Base-by-base conservation (phyloP, 2,113 vertebrate species). In the Columbina picui region DNA sequence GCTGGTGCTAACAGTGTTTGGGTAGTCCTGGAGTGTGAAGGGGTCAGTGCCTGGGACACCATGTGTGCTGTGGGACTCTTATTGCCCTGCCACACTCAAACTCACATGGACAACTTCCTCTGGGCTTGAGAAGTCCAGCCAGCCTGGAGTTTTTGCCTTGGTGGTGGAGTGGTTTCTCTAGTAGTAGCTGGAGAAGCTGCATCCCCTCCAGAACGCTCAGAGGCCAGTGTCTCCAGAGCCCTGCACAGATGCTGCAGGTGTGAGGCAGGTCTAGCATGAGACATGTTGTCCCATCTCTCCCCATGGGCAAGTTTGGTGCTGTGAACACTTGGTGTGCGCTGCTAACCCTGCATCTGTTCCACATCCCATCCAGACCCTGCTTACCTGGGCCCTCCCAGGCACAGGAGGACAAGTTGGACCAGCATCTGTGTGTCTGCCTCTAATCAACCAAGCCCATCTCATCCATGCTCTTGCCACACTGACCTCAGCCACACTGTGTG, bases 161-260 rank as follows among this genome's bases (percentile, higher is more conserved):
- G 25, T 29, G 17, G 29, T 88, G 63, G 15, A 83, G 13, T 29
- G 5, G 21, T 4, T 32, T 92, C 60, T 92, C 56, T 83, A 71
- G 21, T 25, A 20, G 13, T 63, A 60, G 38, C 43, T 83, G 83
- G 34, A 80, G 76, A 45, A 91, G 32, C 68, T 89, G 52, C 12
- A 17, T 20, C 65, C 89, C 71, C 26, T 55, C 29, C 15, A 63
- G 29, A 53, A 30, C 49, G 21, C 36, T 36, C 27, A 18, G 78
- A 69, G 22, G 14, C 38, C 12, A 22, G 3, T 13, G 59, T n/a
- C 36, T 77, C 5, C 30, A 14, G 78, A 64, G 60, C 47, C 47
- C 50, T 25, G 57, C 61, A 32, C 5, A 12, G 25, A 19, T 0
- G 0, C 30, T 71, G 85, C 67, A 71, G 43, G 29, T 1, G 1